Base-by-base conservation (phyloP, 2,797 vertebrate species). In the Myotis pilosus region DNA sequence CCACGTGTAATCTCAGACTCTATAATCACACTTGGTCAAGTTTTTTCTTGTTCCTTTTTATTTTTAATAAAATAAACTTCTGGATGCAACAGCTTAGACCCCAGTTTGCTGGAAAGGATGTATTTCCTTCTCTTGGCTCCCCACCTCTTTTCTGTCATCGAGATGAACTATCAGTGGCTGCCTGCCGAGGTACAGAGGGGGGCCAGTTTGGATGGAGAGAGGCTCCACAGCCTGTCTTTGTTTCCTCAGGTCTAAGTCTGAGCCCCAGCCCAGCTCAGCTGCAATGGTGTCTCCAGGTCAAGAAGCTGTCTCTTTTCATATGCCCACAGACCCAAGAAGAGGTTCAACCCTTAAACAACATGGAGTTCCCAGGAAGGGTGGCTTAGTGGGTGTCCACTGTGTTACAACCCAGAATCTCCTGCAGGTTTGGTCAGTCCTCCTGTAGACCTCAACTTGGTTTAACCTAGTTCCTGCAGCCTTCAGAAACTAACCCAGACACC, bases 61-160 rank as follows among this genome's bases (percentile, higher is more conserved):
- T 86, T 94, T 95, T 90, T 81, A 68, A 95, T 81, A 72, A 80
- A 83, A 68, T 15, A 92, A 91, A 78, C 86, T 87, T 93, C 44
- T 94, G 69, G 55, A 92, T 92, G 33, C 41, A 83, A 90, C 47
- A 79, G 33, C 51, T 86, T 44, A 92, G 71, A 60, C 78, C 44
- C 22, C n/a, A 82, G 75, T 85, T 75, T 57, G 51, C n/a, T 71
- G n/a, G 86, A 69, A 92, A 89, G 47, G 55, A 55, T 74, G 16
- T 57, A 55, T 62, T 87, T 47, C 22, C 86, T 80, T 83, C 22
- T 80, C 68, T 88, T 93, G 91, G 83, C 78, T 84, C 23, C 20
- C 3, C 4, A 47, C 7, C 16, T 23, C 11, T 83, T 76, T 72
- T 64, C 75, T 69, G n/a, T 89, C 74, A 57, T 6, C 2, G 25